These are phyloP conservation scores for Varanus salvator DNA, from an alignment of 2,113 vertebrate genomes.

Conservation along the genomic window DNA sequence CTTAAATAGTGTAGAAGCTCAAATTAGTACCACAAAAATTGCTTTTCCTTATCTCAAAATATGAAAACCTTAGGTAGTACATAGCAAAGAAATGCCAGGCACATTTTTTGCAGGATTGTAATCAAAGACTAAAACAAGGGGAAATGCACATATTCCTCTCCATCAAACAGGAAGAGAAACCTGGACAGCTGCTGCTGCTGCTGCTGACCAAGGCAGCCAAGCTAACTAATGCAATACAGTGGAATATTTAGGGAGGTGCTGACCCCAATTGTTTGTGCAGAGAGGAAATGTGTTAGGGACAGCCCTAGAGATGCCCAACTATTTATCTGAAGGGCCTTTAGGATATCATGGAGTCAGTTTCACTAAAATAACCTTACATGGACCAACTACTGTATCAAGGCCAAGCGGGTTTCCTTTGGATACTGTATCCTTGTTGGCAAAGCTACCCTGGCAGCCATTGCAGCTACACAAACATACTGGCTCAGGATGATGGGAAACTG, in stretches of 20 bases:
- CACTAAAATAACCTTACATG: not conserved
- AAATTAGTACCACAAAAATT: not conserved
- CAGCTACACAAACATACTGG: not conserved
- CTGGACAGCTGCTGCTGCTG: not conserved
- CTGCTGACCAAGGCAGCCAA: not conserved
- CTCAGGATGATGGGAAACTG: not conserved
- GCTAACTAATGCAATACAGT: not conserved
- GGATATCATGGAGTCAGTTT: not conserved
- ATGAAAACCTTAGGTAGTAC: not conserved
- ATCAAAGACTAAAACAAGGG: not conserved
- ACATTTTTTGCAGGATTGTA: not conserved
- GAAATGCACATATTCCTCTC: not conserved
- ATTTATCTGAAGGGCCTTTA: not conserved
- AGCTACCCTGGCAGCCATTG: not conserved
- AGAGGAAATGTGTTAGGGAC: not conserved
- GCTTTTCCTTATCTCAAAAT: not conserved
- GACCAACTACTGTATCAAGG: not conserved
- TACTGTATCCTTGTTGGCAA: not conserved
- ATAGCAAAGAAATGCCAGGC: not conserved
- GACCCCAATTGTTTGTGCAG: not conserved
- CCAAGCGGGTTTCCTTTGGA: not conserved
- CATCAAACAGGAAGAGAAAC: not conserved
- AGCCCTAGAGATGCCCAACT: not conserved
- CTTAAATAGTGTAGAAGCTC: not conserved
- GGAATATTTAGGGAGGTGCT: not conserved